Base-by-base conservation (phyloP, 1,140 invertebrate species). In the Drosophila takahashii region DNA sequence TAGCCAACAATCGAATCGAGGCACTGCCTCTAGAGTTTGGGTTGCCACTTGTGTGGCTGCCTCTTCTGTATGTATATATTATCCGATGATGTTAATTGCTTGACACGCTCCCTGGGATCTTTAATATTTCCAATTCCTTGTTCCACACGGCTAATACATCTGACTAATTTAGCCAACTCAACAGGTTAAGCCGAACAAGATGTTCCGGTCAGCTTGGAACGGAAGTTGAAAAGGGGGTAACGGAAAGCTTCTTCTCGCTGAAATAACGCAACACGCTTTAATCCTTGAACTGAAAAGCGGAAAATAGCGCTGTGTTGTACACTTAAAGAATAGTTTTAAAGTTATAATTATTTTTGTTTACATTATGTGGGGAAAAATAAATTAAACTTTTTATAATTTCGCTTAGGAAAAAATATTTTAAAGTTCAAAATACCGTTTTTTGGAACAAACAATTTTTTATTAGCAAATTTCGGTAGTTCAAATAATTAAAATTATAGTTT, bases 221-320 rank as follows among this genome's bases (percentile, higher is more conserved):
- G 1, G 0, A 32, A 32, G 47, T 10, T 44, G 26, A 16, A 45
- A 62, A 15, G 16, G 13, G 27, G 16, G 39, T 4, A 22, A 32
- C 32, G 7, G 3, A 13, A 66, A 39, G n/a, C n/a, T n/a, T n/a
- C 48, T 69, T 36, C 45, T 32, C 47, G n/a, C 36, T 10, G 6
- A 36, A 39, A 27, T 15, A 54, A 32, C 16, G 18, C 26, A 53
- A 44, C 72, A 67, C 61, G 48, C 39, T 69, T 77, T 69, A 77
- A 69, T 69, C 73, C 73, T 52, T 70, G 29, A 70, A 77, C 42
- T 77, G 56, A 27, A 44, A 18, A 61, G 64, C 18, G 39, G 57
- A 77, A 77, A 77, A 56, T 51, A 54, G 22, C 18, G 18, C 5
- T 67, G 34, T 48, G 10, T 7, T 22, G 22, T 50, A 18, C 32